Evolutionary conservation across 2,797 vertebrate species (phyloP), one percentile per base, ranked within the genome.

Genomic region (Caiman crocodilus): DNA sequence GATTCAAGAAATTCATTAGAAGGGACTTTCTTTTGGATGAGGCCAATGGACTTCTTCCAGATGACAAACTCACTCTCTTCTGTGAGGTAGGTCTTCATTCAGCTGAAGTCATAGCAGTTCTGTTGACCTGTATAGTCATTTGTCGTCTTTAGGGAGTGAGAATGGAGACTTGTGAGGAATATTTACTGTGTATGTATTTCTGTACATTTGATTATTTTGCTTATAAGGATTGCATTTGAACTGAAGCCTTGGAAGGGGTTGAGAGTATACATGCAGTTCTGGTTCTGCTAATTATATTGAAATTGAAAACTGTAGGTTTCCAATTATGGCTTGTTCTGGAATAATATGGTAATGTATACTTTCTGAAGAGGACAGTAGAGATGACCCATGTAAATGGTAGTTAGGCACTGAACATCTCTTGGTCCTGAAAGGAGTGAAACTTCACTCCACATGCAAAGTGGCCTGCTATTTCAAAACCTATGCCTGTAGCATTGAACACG

Each of bases 1-100:
- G 99, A 84, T 99, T 99, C 97, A 99, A 98, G 97, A 99, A 99
- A 96, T 99, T 99, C 93, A 99, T 99, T 92, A 98, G 98, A 94
- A 98, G 98, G 96, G 98, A 99, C 97, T 99, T 99, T 95, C 98
- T 99, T 82, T 96, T 99, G 89, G 99, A 99, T 23, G 98, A 99
- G 92, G 98, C 98, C 97, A 99, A 99, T 74, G 98, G 98, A 84
- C 98, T 99, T 88, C 98, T 99, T 91, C 99, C 99, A 14, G 99
- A 99, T 79, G 98, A 99, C 98, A 99, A 99, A 77, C 98, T 99
- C 92, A 99, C 98, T 9, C 98, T 99, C 50, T 99, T 99, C 98
- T 99, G 99, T 76, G 99, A 99, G 98, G 98, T 99, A 97, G 97
- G 97, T 87, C 77, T 90, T 94, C 77, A 23, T 76, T 73, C 85